phyloP scores from a whole-genome alignment of 2,113 vertebrate species.

The Alethe castanea region DNA sequence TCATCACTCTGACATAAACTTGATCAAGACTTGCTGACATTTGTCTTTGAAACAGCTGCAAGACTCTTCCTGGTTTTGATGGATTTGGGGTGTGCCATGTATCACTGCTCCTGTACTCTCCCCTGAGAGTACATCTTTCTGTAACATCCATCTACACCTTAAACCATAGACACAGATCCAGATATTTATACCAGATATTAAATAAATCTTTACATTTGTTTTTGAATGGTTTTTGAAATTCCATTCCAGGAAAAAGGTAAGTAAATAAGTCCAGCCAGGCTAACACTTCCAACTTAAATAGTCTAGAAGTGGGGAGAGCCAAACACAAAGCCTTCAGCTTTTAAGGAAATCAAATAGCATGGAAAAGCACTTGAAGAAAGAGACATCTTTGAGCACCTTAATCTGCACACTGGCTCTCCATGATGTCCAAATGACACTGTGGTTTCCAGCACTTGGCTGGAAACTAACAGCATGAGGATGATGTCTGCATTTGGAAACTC shows the following conservation, averaged over 20 bases:
- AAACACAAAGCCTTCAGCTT: not conserved
- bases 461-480: not conserved
- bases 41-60: not conserved
- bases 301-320: not conserved
- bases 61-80: not conserved
- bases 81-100: not conserved
- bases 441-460: not conserved
- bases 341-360: not conserved
- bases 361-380: not conserved
- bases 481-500: not conserved
- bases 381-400: not conserved
- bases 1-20: not conserved
- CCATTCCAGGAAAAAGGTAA: not conserved
- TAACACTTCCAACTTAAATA: not conserved
- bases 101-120: not conserved
- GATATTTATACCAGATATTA: not conserved
- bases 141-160: not conserved
- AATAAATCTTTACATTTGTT: not conserved
- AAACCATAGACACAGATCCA: not conserved
- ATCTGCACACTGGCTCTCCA: not conserved
- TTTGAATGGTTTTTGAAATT: not conserved
- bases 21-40: not conserved
- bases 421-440: not conserved
- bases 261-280: not conserved
- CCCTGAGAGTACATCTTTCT: accelerated